Percentiles rank a stretch among this genome's conserved stretches.
Conservation (phyloP, 2,888 invertebrate species). For the Ectemnius cavifrons region DNA sequence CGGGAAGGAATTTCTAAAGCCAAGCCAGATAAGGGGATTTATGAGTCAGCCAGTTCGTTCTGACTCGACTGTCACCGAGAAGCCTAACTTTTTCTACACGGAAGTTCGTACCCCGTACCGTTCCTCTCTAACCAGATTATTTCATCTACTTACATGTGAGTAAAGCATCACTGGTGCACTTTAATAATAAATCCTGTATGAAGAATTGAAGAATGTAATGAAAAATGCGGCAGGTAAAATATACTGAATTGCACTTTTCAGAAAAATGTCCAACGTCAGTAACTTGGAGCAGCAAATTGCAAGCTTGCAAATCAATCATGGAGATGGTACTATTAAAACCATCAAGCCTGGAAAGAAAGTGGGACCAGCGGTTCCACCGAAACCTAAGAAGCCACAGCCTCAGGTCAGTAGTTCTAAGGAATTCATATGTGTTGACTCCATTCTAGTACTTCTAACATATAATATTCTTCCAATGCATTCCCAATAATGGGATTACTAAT, state of each 20-base stretch:
- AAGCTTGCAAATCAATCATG: slow-evolving; percentile 82
- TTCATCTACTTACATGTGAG: neutral
- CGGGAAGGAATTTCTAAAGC: slow-evolving; percentile 40
- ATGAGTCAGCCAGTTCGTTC: slow-evolving; percentile 46
- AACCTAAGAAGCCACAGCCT: slow-evolving; percentile 83
- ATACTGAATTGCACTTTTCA: slow-evolving; percentile 21
- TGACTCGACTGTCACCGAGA: slow-evolving; percentile 10
- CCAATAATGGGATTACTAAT: slow-evolving; percentile 31
- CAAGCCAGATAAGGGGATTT: slow-evolving; percentile 43
- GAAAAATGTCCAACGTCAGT: slow-evolving; percentile 79
- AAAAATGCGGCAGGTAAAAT: neutral
- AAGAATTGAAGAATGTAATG: neutral
- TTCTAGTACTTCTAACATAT: too few relatives aligned
- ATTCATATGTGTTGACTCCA: neutral
- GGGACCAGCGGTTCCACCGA: slow-evolving; percentile 90
- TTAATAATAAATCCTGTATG: neutral
- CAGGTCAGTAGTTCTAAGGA: slow-evolving; percentile 76
- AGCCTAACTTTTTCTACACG: neutral
- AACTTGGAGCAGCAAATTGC: slow-evolving; percentile 86
- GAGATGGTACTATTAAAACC: slow-evolving; percentile 74
- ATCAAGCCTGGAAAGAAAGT: slow-evolving; percentile 81
- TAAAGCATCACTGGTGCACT: neutral
- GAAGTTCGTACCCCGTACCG: neutral
- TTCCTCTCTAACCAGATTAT: neutral
- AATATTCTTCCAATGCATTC: slow-evolving; percentile 29